phyloP scores from a whole-genome alignment of 2,797 vertebrate species.

The Syngnathus rostellatus region DNA sequence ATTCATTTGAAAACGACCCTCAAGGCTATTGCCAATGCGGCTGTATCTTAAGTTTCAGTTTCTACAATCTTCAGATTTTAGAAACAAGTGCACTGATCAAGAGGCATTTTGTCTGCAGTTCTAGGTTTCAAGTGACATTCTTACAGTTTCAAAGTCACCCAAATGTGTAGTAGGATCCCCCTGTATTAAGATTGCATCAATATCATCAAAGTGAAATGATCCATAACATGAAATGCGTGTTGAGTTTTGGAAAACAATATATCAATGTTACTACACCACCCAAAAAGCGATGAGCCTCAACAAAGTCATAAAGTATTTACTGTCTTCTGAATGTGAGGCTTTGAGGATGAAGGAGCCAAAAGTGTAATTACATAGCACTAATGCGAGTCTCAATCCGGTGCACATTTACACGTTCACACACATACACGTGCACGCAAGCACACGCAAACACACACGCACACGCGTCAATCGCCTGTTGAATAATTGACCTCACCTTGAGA shows the following conservation, averaged over 20 bases:
- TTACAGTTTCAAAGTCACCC: not conserved
- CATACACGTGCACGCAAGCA: slow-evolving; percentile 10
- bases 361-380: slow-evolving; percentile 52
- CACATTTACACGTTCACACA: slow-evolving; percentile 8
- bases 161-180: not conserved
- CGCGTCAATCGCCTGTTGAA: slow-evolving; percentile 45
- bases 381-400: slow-evolving; percentile 27
- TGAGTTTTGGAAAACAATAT: not conserved
- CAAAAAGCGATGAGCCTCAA: slow-evolving; percentile 30
- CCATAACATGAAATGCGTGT: not conserved
- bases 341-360: slow-evolving; percentile 32
- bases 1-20: not conserved
- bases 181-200: not conserved
- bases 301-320: slow-evolving; percentile 36
- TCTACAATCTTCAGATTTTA: not conserved
- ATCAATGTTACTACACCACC: slow-evolving; percentile 24
- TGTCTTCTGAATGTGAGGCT: slow-evolving; percentile 29
- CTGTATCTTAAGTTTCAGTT: not conserved
- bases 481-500: slow-evolving; percentile 66
- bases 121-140: not conserved
- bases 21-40: not conserved
- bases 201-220: not conserved
- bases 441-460: not conserved
- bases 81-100: not conserved
- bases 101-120: not conserved